Base-by-base conservation (phyloP, 2,888 invertebrate genomes). In the Dusona sp. region DNA sequence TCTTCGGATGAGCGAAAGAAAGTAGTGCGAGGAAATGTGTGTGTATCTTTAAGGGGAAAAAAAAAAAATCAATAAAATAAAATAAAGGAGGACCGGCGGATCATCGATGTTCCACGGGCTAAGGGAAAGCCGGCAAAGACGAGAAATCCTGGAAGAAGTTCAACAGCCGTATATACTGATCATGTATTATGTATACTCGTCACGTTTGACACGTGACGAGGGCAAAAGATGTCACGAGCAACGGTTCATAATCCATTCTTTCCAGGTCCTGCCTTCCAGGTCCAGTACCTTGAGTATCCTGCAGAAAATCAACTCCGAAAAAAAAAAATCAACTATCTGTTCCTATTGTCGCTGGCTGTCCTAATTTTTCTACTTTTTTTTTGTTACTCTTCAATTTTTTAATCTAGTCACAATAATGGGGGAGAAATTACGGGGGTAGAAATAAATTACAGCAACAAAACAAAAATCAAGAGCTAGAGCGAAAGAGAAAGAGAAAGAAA, bases 211-310 rank as follows among this genome's bases (percentile, higher is more conserved):
- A 61, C 72, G 54, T 45, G 88, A 88, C 87, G 83, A 87, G 85
- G 80, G 48, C 57, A 77, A 84, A 68, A 79, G 74, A 79, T 45
- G 38, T 70, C 57, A 84, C 73, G 65, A 90, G 38, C 85, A 90
- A 91, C 90, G 90, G 89, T 90, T 92, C 91, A 93, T 94, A 94
- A 93, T 93, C 94, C 94, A 94, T 94, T 94, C 91, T 94, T 94
- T 94, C 94, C 94, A 94, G 94, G 94, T 94, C 94, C 93, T 94
- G 94, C 90, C 90, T 92, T 94, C 94, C 93, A 94, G 94, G 94
- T 92, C 93, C 93, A 93, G 93, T 92, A 92, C 93, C 92, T 89
- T 90, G 92, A 92, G 93, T 90, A 92, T 93, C 93, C 93, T 93
- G 93, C 93, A 93, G 93, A 93, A 83, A 70, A 90, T 92, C 91